Conservation (phyloP, 2,888 invertebrate species). For the Keiferia lycopersicella region DNA sequence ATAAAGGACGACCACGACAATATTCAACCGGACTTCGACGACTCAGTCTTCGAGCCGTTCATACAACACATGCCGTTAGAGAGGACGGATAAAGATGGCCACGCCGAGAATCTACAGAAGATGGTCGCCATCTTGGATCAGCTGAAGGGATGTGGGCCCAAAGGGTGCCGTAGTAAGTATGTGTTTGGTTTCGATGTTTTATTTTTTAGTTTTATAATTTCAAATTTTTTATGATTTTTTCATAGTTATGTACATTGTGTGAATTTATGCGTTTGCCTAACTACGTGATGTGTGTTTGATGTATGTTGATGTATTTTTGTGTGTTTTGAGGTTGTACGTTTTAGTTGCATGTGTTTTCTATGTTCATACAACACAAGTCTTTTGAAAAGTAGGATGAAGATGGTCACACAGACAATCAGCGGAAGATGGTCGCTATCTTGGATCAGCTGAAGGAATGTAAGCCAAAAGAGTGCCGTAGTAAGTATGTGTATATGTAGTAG, state of each 20-base stretch:
- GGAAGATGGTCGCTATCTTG: too few species aligned
- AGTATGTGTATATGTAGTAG: too few species aligned
- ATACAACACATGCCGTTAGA: constrained; percentile 51
- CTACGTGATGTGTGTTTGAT: too few species aligned
- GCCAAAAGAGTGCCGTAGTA: too few species aligned
- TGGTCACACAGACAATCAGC: too few species aligned
- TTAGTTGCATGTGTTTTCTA: not conserved
- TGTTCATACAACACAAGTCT: not conserved
- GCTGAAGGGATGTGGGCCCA: constrained; percentile 54
- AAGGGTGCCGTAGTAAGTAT: constrained; percentile 57
- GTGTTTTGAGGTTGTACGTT: too few species aligned
- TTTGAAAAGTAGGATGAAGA: not conserved
- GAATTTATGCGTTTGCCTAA: too few species aligned
- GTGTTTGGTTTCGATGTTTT: constrained; percentile 3
- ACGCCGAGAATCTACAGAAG: constrained; percentile 52
- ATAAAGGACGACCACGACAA: constrained; percentile 50
- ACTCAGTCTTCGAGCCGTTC: constrained; percentile 53
- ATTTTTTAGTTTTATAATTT: constrained; percentile 29
- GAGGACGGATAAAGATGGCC: constrained; percentile 45
- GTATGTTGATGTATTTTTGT: too few species aligned
- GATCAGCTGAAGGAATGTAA: too few species aligned
- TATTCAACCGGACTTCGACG: constrained; percentile 32
- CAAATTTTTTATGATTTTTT: too few species aligned
- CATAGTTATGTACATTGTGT: too few species aligned
- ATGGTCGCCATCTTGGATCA: constrained; percentile 53